phyloP scores from a whole-genome alignment of 2,888 invertebrate species.

The Congeria kusceri region DNA sequence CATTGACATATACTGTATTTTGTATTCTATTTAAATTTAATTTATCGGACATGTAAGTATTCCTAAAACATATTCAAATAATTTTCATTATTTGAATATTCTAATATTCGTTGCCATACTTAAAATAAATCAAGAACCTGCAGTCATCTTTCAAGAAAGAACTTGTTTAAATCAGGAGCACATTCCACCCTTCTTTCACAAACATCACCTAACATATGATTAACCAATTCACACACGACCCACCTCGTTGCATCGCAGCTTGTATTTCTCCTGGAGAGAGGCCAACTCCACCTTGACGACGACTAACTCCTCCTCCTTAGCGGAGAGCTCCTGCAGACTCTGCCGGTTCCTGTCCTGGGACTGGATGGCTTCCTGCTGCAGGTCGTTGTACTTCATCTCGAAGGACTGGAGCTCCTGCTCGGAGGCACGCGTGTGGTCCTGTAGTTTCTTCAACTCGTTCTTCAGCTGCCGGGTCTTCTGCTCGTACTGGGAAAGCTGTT shows the following conservation, averaged over 20 bases:
- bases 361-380: slow-evolving; percentile 79
- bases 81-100: no score
- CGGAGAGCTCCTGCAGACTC: slow-evolving; percentile 80
- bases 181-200: no score
- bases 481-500: slow-evolving; percentile 80
- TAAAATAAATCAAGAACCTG: no score
- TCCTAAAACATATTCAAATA: no score
- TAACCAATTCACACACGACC: slow-evolving; percentile 4
- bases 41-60: no score
- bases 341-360: slow-evolving; percentile 81
- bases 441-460: slow-evolving; percentile 82
- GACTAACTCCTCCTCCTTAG: slow-evolving; percentile 82
- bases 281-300: slow-evolving; percentile 82
- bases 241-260: slow-evolving; percentile 80
- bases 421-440: slow-evolving; percentile 79
- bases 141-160: no score
- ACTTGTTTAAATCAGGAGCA: no score
- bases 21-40: no score
- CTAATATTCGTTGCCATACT: no score
- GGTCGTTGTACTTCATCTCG: slow-evolving; percentile 78
- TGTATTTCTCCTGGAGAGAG: slow-evolving; percentile 82
- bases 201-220: no score
- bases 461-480: slow-evolving; percentile 81
- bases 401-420: slow-evolving; percentile 81
- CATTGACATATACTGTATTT: no score